Evolutionary conservation across 2,888 invertebrate genomes (phyloP).

Genomic region (Ommatoiulus sabulosus): DNA sequence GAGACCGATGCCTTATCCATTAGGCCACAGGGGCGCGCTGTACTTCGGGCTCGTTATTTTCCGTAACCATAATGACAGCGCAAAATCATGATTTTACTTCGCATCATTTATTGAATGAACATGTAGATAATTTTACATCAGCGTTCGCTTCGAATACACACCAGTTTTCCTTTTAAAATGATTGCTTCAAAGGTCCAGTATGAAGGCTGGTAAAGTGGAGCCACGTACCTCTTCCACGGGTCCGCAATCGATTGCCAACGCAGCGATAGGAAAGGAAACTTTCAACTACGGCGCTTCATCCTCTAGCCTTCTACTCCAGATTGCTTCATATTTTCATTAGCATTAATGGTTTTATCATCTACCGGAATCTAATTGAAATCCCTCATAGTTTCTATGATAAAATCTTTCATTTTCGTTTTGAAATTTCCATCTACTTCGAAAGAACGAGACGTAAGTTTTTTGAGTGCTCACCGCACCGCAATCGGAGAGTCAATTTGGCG

Average conservation of each 20-base stretch:
- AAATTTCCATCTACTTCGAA: neutral
- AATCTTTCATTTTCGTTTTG: neutral
- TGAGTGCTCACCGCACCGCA: neutral
- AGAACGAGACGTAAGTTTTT: neutral
- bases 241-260: neutral
- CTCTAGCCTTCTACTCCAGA: neutral
- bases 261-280: neutral
- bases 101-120: neutral
- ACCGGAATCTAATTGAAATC: conserved; percentile 19
- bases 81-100: neutral
- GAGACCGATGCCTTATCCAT: conserved; percentile 52
- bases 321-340: neutral
- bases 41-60: neutral
- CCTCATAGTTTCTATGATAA: neutral
- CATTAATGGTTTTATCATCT: neutral
- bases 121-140: neutral
- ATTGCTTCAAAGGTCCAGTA: neutral
- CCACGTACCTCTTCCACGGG: neutral
- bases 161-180: neutral
- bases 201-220: neutral
- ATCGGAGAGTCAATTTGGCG: neutral
- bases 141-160: neutral
- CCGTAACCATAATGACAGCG: neutral
- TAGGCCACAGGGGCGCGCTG: conserved; percentile 42
- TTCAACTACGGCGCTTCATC: conserved; percentile 10